Evolutionary conservation across 2,888 invertebrate species (phyloP), one percentile per base, ranked within the genome.

Genomic region (Xanthorhoe designata): DNA sequence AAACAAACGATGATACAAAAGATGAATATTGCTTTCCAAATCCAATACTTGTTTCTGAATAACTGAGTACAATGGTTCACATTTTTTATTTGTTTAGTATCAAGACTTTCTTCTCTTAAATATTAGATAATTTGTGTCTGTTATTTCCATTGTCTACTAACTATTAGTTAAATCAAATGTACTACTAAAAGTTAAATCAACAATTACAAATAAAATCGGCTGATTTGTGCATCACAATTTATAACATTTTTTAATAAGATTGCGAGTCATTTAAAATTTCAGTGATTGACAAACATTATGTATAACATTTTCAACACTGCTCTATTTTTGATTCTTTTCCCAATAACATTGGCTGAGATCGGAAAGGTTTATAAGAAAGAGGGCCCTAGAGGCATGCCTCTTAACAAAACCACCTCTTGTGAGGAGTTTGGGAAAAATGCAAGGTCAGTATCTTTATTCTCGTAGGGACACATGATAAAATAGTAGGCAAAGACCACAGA

Each of bases 361-460:
- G n/a, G 38, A 29, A 66, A n/a, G 2, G 4, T 35, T 1, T 50
- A 17, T 8, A 64, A 62, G 19, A 64, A 66, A 60, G 35, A 75
- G 0, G 78, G 79, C 2, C 80, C 81, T 0, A 54, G 64, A 51
- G 80, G 76, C 0, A 72, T 82, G 73, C 68, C 72, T 0, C 45
- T 66, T 0, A 70, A 76, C 13, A 78, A 84, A 0, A 52, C 70
- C 0, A 87, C 84, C 0, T 74, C 81, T 0, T 90, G 89, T 24
- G 76, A 81, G 0, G 80, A 84, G 24, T 90, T 89, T 18, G 76
- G 84, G 0, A 75, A 70, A 55, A 78, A 70, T n/a, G 88, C 81
- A 0, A 83, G 89, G 66, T 66, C 0, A 32, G 52, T 56, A 19
- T 24, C 2, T 24, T 24, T 24, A 24, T 24, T n/a, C n/a, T n/a